Evolutionary conservation across 2,113 vertebrate species (phyloP).

Genomic region (Syngnathus floridae): DNA sequence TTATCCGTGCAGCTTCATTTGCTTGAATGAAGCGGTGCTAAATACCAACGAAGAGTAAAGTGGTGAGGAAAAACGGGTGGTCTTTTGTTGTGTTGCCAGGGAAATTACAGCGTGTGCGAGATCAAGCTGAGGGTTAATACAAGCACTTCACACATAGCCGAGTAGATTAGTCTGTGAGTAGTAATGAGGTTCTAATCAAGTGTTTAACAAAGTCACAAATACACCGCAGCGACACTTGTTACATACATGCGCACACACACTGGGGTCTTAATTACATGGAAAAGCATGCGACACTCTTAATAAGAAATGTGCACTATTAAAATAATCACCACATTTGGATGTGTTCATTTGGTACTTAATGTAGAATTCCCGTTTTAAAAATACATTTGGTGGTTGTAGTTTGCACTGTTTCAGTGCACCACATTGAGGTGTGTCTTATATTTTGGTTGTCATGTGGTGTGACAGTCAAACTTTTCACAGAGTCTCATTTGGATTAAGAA

Average conservation of each 20-base stretch:
- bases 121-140: constrained; percentile 83
- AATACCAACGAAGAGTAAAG: constrained; percentile 8
- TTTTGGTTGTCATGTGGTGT: neutral
- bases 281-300: constrained; percentile 62
- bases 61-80: constrained; percentile 45
- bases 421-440: neutral
- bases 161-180: constrained; percentile 38
- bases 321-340: constrained; percentile 67
- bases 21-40: constrained; percentile 17
- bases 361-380: neutral
- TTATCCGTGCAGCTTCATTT: neutral
- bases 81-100: constrained; percentile 77
- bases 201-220: constrained; percentile 41
- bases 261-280: constrained; percentile 28
- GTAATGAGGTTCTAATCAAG: constrained; percentile 45
- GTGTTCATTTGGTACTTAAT: constrained; percentile 31
- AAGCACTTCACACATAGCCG: constrained; percentile 52
- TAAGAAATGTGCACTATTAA: constrained; percentile 51
- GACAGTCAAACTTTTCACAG: neutral
- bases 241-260: constrained; percentile 29
- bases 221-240: constrained; percentile 56
- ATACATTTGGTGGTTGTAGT: neutral
- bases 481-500: neutral
- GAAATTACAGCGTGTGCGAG: constrained; percentile 77
- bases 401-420: neutral